Percentiles rank a stretch among this genome's conserved stretches.
Conservation (phyloP, 1,140 invertebrate genomes). For the Babylonia areolata region DNA sequence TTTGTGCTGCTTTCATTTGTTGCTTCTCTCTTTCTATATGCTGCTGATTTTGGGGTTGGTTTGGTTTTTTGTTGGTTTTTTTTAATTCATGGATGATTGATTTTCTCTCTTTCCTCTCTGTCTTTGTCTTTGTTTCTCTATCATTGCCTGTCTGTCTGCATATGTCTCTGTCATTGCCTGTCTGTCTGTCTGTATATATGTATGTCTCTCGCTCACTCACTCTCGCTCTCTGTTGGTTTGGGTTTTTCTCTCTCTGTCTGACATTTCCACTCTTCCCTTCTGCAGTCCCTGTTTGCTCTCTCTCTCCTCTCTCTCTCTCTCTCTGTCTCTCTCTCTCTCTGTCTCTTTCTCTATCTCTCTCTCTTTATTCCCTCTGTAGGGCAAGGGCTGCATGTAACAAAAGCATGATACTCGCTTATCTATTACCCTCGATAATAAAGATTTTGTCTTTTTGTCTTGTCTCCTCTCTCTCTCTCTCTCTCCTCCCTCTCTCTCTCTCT, state of each 20-base stretch:
- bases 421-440: no score
- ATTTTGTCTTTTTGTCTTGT: background rate
- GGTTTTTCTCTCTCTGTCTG: background rate
- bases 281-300: background rate
- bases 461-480: background rate
- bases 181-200: background rate
- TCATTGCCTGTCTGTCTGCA: background rate
- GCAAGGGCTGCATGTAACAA: no score
- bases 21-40: background rate
- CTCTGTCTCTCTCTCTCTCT: background rate
- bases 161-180: background rate
- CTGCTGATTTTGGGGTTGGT: background rate
- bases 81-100: background rate
- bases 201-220: background rate
- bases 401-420: background rate
- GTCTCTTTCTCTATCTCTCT: background rate
- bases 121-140: background rate
- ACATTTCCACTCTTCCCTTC: background rate
- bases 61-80: background rate
- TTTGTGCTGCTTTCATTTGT: no score
- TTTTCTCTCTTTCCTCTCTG: slow-evolving; percentile 9
- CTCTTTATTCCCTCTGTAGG: background rate
- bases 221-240: background rate
- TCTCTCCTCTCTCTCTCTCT: background rate
- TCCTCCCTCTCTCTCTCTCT: background rate